Evolutionary conservation across 2,888 invertebrate species (phyloP), one percentile per base, ranked within the genome.

Genomic region (Microctonus brassicae): DNA sequence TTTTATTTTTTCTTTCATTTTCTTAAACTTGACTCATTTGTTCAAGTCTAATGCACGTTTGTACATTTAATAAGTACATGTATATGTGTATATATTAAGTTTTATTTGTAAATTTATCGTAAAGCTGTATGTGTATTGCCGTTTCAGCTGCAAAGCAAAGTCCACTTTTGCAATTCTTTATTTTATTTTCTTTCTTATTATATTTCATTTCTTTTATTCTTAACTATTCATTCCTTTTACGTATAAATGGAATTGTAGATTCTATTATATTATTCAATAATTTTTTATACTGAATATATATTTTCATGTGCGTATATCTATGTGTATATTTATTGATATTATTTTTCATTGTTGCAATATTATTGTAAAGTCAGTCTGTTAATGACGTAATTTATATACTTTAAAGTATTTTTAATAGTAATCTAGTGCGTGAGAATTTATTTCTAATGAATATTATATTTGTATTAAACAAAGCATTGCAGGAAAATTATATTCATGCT

Each of bases 111-210:
- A 62, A n/a, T 24, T 39, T 62, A 42, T 24, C 20, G 26, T 20
- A 34, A 6, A 34, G 20, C 20, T 17, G 7, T 61, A 34, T 22
- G 39, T 13, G 22, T 39, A 20, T 33, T 33, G 63, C 52, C 34
- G 67, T 60, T 70, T 68, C 77, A 77, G 75, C 77, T 77, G 77
- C 73, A 72, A 69, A 64, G 66, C 76, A 76, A 70, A 74, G 74
- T 76, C 64, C 70, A 69, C 61, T 71, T 65, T 66, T 71, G 61
- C 29, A 70, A 70, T 55, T 22, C 11, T 34, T 17, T 26, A 53
- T 72, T 67, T 64, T 62, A 36, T n/a, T n/a, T n/a, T 57, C n/a
- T 29, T 62, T 47, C 36, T 20, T 47, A 65, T 20, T 47, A 65
- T 20, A 47, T 47, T 47, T 47, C 47, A 26, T 62, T 47, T 65